Evolutionary conservation across 2,113 vertebrate genomes (phyloP), one percentile per base, ranked within the genome.

Genomic region (Larimichthys polyactis): DNA sequence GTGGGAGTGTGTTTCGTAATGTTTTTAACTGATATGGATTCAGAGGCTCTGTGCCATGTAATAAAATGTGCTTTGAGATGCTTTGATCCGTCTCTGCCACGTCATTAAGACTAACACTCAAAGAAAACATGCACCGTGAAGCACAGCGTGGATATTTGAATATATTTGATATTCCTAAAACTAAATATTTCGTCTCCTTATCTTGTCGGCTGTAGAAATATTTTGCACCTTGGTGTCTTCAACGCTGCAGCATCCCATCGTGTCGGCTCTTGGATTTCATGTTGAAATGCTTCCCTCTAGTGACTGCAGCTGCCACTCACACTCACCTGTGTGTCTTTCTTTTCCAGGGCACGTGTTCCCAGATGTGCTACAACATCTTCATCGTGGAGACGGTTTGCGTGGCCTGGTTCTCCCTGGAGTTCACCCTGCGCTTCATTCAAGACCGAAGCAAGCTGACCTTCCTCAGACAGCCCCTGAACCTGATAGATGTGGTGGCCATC

Each of bases 281-380:
- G 64, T 49, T 69, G 24, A 54, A 68, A 69, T 80, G 87, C 73
- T 81, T 82, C 91, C 90, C 89, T 88, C 91, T 92, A 80, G 90
- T 88, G 93, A 62, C 24, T 1, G 8, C 0, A 54, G 9, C 19
- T 3, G 1, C 3, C 60, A 46, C 60, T 78, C 16, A 64, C 85
- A 76, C 77, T 29, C 20, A 62, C 78, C 46, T 3, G 7, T 52
- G 2, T 64, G 43, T 91, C 20, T 67, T 87, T 80, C 83, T 68
- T 75, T 1, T 71, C 49, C 91, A 99, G 98, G 98, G 98, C 15
- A 96, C 96, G 60, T 99, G 98, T 8, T 99, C 98, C 82, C 96
- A 95, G 95, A 99, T 98, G 97, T 99, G 98, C 95, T 97, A 96
- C 95, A 99, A 99, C 79, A 96, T 99, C 94, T 99, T 99, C 94